A percentile compares a stretch with the other conserved stretches of the same genome.
Evolutionary conservation across 2,797 vertebrate species (phyloP).

Genomic region (Acomys russatus): DNA sequence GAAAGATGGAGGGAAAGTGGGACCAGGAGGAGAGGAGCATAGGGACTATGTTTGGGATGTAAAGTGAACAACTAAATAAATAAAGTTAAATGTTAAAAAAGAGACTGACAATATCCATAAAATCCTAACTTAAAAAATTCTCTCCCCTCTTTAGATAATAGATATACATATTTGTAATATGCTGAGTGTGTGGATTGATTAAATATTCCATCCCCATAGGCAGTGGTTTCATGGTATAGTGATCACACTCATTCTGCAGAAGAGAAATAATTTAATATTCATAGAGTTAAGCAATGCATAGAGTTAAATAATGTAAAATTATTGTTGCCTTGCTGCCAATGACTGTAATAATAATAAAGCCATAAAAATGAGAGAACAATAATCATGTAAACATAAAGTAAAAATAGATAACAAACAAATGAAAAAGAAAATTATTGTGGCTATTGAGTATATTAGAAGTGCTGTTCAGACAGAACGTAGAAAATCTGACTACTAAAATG

Average conservation of each 20-base stretch:
- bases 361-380: not conserved
- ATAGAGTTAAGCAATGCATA: conserved; percentile 8
- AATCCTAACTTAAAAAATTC: conserved; percentile 60
- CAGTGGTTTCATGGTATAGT: not conserved
- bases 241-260: conserved; percentile 39
- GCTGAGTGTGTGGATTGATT: conserved; percentile 45
- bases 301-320: conserved; percentile 20
- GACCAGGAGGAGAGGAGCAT: too few species aligned
- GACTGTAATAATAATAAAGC: not conserved
- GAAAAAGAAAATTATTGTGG: not conserved
- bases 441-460: conserved; percentile 19
- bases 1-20: too few species aligned
- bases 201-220: conserved; percentile 34
- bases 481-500: not conserved
- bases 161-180: not conserved
- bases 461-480: not conserved
- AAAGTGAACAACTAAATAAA: too few species aligned
- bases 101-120: conserved; percentile 23
- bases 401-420: conserved; percentile 36
- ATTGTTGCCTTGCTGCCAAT: conserved; percentile 50
- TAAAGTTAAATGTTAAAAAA: too few species aligned
- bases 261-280: not conserved
- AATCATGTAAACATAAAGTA: not conserved
- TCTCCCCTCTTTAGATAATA: not conserved
- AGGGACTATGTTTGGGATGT: too few species aligned